Evolutionary conservation across 2,113 vertebrate species (phyloP).

Genomic region (Ptilorrhoa leucosticta): DNA sequence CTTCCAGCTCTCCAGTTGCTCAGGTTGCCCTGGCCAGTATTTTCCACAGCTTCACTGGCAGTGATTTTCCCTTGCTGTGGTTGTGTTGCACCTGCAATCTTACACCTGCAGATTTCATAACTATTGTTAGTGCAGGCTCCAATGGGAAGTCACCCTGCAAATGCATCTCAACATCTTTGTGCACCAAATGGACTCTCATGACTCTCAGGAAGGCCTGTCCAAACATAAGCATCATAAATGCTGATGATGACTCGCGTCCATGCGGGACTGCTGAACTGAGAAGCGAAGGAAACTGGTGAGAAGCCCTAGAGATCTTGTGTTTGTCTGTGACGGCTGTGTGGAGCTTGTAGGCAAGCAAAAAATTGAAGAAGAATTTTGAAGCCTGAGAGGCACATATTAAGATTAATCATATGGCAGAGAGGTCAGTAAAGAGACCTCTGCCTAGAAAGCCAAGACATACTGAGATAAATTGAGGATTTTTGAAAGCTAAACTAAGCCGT

Average conservation of each 20-base stretch:
- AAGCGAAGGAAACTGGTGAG: background rate
- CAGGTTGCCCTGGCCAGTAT: background rate
- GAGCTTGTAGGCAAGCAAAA: background rate
- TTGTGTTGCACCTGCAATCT: background rate
- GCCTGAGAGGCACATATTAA: background rate
- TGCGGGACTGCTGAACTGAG: background rate
- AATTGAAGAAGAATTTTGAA: background rate
- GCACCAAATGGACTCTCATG: background rate
- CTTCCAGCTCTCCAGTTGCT: background rate
- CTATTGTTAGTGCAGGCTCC: background rate
- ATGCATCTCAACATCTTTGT: background rate
- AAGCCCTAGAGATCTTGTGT: background rate
- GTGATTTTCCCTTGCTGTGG: background rate
- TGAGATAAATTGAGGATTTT: background rate
- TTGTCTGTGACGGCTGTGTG: background rate
- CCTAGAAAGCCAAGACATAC: background rate
- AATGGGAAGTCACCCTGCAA: background rate
- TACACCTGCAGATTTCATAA: background rate
- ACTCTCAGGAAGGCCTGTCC: background rate
- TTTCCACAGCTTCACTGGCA: background rate
- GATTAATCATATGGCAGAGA: background rate
- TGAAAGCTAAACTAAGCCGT: background rate
- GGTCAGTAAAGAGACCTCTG: background rate
- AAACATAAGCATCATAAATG: background rate
- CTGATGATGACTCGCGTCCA: fast-evolving